Percentiles rank a stretch among this genome's conserved stretches.
Evolutionary conservation across 2,888 invertebrate species (phyloP).

Genomic region (Tachina grossa): DNA sequence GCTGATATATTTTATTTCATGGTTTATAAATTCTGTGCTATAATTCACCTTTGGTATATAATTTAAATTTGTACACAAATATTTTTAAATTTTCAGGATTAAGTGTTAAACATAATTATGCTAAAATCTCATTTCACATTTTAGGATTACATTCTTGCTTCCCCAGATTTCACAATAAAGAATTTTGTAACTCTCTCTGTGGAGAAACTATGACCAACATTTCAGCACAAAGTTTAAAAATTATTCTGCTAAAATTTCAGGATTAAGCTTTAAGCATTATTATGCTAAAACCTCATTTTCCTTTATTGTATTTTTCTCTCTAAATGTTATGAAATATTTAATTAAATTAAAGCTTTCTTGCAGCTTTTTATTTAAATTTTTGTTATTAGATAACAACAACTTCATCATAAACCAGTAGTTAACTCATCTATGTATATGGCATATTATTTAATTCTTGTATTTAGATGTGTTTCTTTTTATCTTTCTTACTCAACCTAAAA

Average conservation of each 20-base stretch:
- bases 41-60: too few relatives aligned
- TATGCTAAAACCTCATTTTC: not conserved
- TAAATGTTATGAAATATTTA: conserved; percentile 51
- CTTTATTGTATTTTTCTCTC: not conserved
- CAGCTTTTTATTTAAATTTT: not conserved
- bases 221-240: too few relatives aligned
- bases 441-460: conserved; percentile 57
- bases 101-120: not conserved
- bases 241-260: not conserved
- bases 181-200: too few relatives aligned
- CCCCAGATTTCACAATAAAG: too few relatives aligned
- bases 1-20: too few relatives aligned
- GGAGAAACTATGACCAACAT: too few relatives aligned
- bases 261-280: not conserved
- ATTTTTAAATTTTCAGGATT: too few relatives aligned
- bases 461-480: conserved; percentile 17
- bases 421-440: conserved; percentile 49
- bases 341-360: conserved; percentile 16
- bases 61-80: too few relatives aligned
- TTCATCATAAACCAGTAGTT: conserved; percentile 64
- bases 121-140: conserved; percentile 7
- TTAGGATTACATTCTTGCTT: too few relatives aligned
- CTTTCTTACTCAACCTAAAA: conserved; percentile 51
- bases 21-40: too few relatives aligned
- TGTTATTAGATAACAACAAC: conserved; percentile 63